Base-by-base conservation (phyloP, 2,888 invertebrate genomes). In the Apoderus coryli region DNA sequence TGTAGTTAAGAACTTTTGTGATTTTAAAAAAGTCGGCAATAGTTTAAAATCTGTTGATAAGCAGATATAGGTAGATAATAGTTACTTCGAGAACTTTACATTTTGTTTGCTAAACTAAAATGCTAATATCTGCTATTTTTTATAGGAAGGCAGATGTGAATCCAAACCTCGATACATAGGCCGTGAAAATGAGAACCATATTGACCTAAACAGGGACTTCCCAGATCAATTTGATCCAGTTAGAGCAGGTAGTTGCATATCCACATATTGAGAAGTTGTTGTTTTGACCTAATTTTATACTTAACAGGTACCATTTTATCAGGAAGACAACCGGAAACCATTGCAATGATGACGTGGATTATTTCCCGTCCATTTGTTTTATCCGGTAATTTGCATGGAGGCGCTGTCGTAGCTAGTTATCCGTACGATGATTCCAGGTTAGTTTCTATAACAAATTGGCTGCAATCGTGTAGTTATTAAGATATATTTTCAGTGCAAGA, bases 331-430 rank as follows among this genome's bases (percentile, higher is more conserved):
- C 84, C 85, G 2, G 93, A 95, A 65, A 92, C 92, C 0, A 53
- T 70, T 9, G 85, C 88, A 3, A 63, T 92, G 44, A 90, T 92
- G 68, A 69, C 74, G 23, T 95, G 92, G 92, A 79, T 93, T 25
- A 62, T 75, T 31, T 69, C 71, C 7, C 74, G 80, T 46, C 88
- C 86, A 31, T 95, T 93, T 54, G 90, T 92, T 16, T 63, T 93
- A 27, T 93, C 92, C 0, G 92, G 84, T 2, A 95, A 93, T 58
- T 66, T 93, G 27, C 93, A 93, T 54, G 93, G 90, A n/a, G 93
- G 93, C 3, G 89, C 95, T 16, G 67, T 98, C 1, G 96, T 98
- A 2, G 95, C 93, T 29, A 96, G 95, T 56, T 98, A 95, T 60
- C 98, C 98, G 0, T 99, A 72, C 51, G 95, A 92, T 58, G 79